phyloP scores from a whole-genome alignment of 2,113 vertebrate species.

The Nipponia nippon region DNA sequence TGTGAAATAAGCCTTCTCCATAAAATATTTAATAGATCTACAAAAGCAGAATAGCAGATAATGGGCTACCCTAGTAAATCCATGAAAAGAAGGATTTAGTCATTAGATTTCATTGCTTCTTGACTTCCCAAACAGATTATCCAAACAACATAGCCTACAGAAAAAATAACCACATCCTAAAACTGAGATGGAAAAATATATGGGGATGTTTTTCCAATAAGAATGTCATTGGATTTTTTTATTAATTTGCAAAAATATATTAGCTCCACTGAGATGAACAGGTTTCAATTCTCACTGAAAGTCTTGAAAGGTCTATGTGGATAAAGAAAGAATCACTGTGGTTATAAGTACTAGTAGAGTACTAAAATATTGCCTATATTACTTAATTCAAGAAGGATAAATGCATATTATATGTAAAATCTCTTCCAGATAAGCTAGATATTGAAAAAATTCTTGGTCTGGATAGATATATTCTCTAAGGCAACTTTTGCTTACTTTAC shows the following conservation, averaged over 20 bases:
- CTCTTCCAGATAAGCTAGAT: background rate
- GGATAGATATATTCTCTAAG: background rate
- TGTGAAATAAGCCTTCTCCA: constrained; percentile 22
- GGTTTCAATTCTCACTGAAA: background rate
- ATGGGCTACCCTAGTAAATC: constrained; percentile 10
- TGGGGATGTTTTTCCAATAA: background rate
- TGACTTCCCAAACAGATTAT: background rate
- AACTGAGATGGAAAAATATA: background rate
- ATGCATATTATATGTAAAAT: background rate
- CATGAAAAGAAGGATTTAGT: background rate
- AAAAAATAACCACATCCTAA: background rate
- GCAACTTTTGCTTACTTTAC: background rate
- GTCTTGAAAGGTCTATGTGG: background rate
- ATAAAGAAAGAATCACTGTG: background rate
- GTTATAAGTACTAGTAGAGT: background rate
- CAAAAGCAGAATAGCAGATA: constrained; percentile 33
- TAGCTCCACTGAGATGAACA: background rate
- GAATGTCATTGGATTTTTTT: background rate
- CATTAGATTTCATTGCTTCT: background rate
- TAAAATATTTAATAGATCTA: constrained; percentile 48
- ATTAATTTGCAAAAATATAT: background rate
- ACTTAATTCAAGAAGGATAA: background rate
- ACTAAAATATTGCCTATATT: background rate
- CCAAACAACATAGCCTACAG: background rate
- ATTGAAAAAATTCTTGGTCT: background rate